Evolutionary conservation across 1,140 invertebrate species (phyloP).

Genomic region (Euschistus heros): DNA sequence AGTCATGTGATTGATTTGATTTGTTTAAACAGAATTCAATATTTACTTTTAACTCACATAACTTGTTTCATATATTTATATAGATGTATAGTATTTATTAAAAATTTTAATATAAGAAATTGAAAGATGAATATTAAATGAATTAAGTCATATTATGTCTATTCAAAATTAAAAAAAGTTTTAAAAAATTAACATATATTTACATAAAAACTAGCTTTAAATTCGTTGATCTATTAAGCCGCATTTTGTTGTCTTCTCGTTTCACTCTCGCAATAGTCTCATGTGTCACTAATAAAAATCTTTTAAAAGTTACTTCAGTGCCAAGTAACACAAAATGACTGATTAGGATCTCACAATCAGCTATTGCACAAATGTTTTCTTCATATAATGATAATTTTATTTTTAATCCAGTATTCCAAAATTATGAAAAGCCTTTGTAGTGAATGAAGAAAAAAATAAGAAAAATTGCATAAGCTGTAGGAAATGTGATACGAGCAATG

Average conservation of each 20-base stretch:
- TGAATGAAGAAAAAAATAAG: constrained; percentile 89
- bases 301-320: not conserved
- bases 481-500: constrained; percentile 83
- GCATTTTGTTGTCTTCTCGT: constrained; percentile 2
- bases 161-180: too few relatives aligned
- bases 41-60: too few relatives aligned
- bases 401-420: not conserved
- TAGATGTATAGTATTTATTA: too few relatives aligned
- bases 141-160: too few relatives aligned
- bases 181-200: too few relatives aligned
- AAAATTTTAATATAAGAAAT: too few relatives aligned
- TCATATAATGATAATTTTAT: not conserved
- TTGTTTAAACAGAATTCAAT: too few relatives aligned
- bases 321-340: not conserved
- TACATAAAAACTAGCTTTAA: constrained; percentile 9
- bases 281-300: too few relatives aligned
- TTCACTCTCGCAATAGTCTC: not conserved
- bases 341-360: not conserved
- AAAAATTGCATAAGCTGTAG: constrained; percentile 81
- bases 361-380: not conserved
- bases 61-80: too few relatives aligned
- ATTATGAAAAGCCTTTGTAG: constrained; percentile 42
- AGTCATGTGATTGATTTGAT: too few relatives aligned
- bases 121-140: too few relatives aligned
- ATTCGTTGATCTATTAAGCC: constrained; percentile 15